Percentiles rank a stretch among this genome's conserved stretches.
phyloP scores from a whole-genome alignment of 2,113 vertebrate genomes.

The Pteropus alecto region DNA sequence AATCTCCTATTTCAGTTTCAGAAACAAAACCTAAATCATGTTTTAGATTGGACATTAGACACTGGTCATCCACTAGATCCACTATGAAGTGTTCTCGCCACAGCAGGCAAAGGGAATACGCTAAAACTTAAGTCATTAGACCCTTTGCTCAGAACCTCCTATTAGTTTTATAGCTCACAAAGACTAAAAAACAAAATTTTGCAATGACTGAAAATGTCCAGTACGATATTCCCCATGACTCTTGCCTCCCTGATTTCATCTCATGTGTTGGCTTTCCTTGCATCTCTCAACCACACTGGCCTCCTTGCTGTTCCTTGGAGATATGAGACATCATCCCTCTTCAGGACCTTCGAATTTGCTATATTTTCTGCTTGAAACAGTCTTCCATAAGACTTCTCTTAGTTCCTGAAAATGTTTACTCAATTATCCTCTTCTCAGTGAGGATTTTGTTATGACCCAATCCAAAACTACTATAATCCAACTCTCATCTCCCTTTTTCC shows the following conservation, averaged over 20 bases:
- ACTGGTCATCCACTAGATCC: not conserved
- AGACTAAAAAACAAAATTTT: not conserved
- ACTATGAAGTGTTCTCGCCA: not conserved
- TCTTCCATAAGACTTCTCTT: not conserved
- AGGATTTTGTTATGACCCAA: not conserved
- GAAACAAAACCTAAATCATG: not conserved
- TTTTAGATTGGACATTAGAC: not conserved
- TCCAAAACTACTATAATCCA: not conserved
- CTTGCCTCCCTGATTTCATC: not conserved
- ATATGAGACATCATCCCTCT: accelerated
- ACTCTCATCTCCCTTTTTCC: not conserved
- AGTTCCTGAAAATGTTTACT: not conserved
- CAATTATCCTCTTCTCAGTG: not conserved
- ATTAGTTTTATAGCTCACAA: not conserved
- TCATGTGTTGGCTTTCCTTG: not conserved
- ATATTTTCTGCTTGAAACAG: not conserved
- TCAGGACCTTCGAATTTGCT: not conserved
- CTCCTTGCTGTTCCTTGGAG: not conserved
- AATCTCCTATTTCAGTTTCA: not conserved
- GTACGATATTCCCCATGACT: accelerated
- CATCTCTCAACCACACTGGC: not conserved
- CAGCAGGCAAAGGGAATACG: not conserved
- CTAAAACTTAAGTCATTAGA: not conserved
- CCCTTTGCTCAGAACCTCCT: not conserved
- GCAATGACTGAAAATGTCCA: not conserved